Conservation (phyloP, 1,140 invertebrate genomes). For the Diachasmimorpha longicaudata region DNA sequence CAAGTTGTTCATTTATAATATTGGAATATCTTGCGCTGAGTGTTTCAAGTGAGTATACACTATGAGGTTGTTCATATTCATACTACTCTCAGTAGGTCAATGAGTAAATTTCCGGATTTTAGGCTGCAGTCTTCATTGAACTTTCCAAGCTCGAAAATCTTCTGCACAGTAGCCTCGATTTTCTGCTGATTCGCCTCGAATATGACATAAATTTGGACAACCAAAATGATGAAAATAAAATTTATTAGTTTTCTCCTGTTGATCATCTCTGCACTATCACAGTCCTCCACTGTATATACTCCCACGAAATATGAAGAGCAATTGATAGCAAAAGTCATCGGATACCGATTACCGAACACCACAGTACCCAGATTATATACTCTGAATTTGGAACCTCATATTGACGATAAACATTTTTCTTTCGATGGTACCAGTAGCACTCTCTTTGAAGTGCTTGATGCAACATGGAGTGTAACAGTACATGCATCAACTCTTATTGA, state of each 20-base stretch:
- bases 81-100: background rate
- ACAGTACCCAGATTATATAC: conserved; percentile 23
- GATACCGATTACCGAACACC: conserved; percentile 28
- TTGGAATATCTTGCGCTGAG: background rate
- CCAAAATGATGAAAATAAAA: background rate
- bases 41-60: background rate
- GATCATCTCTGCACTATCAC: background rate
- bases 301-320: background rate
- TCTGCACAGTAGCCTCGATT: background rate
- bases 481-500: conserved; percentile 24
- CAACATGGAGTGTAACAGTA: conserved; percentile 16
- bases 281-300: background rate
- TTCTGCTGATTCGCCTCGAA: background rate
- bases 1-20: background rate
- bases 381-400: conserved; percentile 26
- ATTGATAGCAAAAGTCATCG: conserved; percentile 11
- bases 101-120: background rate
- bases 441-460: conserved; percentile 14
- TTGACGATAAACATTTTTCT: conserved; percentile 26
- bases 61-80: background rate
- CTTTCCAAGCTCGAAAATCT: background rate
- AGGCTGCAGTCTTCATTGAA: background rate
- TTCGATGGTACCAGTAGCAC: conserved; percentile 27
- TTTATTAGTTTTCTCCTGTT: background rate
- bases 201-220: background rate